phyloP scores from a whole-genome alignment of 2,888 invertebrate genomes.

The Cantharis nigra region DNA sequence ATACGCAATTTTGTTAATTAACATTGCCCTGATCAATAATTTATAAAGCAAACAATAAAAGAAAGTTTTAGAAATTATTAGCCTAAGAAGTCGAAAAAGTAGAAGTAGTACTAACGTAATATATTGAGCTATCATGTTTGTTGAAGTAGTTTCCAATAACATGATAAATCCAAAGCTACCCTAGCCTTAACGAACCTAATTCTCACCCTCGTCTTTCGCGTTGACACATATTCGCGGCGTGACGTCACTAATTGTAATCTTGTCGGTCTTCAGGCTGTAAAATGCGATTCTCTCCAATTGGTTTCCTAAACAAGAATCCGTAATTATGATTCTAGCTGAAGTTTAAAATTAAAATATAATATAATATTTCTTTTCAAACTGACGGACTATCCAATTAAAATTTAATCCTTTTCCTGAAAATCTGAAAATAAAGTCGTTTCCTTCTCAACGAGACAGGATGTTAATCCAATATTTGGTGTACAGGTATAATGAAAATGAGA shows the following conservation, averaged over 20 bases:
- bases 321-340: slow-evolving; percentile 10
- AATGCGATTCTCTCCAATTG: slow-evolving; percentile 14
- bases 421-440: background rate
- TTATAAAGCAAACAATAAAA: slow-evolving; percentile 14
- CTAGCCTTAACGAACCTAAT: slow-evolving; percentile 42
- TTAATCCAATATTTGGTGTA: background rate
- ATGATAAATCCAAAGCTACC: slow-evolving; percentile 39
- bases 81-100: slow-evolving; percentile 19
- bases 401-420: background rate
- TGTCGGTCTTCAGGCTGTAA: slow-evolving; percentile 32
- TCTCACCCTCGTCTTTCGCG: slow-evolving; percentile 38
- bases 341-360: background rate
- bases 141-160: slow-evolving; percentile 42
- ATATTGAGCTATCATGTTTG: slow-evolving; percentile 41
- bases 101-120: slow-evolving; percentile 33
- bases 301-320: slow-evolving; percentile 19
- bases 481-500: background rate
- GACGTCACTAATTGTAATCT: slow-evolving; percentile 44
- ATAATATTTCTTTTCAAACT: background rate
- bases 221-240: slow-evolving; percentile 43
- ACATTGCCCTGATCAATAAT: slow-evolving; percentile 4
- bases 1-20: background rate
- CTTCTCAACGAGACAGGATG: background rate
- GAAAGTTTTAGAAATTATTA: slow-evolving; percentile 11
- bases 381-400: background rate